Evolutionary conservation across 2,888 invertebrate species (phyloP), one percentile per base, ranked within the genome.

Genomic region (Dryobota labecula): DNA sequence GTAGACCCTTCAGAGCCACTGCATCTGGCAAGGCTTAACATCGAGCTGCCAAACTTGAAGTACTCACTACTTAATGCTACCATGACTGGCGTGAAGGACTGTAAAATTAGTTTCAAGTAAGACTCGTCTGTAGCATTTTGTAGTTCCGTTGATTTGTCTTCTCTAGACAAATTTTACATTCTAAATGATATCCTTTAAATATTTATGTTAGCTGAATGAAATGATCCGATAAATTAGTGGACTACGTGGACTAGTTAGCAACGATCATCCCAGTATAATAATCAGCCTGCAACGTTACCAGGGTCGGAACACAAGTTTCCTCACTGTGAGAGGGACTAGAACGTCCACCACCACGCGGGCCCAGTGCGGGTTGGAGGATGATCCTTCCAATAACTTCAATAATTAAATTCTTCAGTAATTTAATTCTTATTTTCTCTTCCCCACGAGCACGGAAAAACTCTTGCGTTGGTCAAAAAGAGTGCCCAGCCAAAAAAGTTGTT

Each of bases 1-100:
- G 56, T 72, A 11, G 78, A 76, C 8, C 47, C 76, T 18, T 71
- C 72, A 4, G 76, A 77, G 0, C 76, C 76, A 5, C 2, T 77
- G 15, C 61, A 72, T 8, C 9, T 76, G 2, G 8, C 49, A 9
- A 57, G 43, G 15, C 36, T 76, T 0, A 61, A 66, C 1, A 51
- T 76, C 18, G 57, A 66, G 13, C 51, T 76, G 45, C 78, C 76
- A 11, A 36, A 62, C 30, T 47, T 76, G 24, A 36, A 62, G 47
- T 57, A 24, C 15, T 72, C 41, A 1, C 65, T 76, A 1, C 41
- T 65, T 1, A 72, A 76, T 13, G 72, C 62, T 3, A 66, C 78
- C 18, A 36, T 77, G 61, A 62, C 61, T 3, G 76, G 76, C 9
- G 61, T 76, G 11, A 72, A 77, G 18, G 72, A 76, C 8, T 77